phyloP scores from a whole-genome alignment of 2,113 vertebrate genomes.

The Ptyas mucosa region DNA sequence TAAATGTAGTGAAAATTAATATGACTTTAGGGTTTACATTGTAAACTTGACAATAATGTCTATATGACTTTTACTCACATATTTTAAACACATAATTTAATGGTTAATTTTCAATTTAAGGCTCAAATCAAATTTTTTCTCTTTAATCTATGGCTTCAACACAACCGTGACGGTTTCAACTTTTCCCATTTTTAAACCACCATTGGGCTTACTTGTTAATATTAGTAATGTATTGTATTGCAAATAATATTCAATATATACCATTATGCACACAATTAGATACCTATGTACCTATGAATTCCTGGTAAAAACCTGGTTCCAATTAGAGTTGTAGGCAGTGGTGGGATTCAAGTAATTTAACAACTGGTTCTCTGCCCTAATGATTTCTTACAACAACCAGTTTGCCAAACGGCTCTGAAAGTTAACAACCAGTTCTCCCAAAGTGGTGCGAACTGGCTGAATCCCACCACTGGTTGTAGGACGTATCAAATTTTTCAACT shows the following conservation, averaged over 20 bases:
- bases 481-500: no score
- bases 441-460: no score
- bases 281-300: background rate
- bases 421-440: no score
- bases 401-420: no score
- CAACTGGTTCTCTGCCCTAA: no score
- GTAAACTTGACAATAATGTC: background rate
- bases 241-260: background rate
- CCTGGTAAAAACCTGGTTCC: background rate
- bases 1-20: background rate
- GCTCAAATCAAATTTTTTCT: background rate
- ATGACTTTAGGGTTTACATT: background rate
- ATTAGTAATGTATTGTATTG: background rate
- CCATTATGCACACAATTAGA: background rate
- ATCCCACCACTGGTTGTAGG: no score
- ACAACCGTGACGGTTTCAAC: background rate
- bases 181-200: background rate
- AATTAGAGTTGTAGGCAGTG: background rate
- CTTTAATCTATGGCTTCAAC: background rate
- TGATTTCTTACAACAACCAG: no score
- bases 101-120: background rate
- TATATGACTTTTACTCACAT: background rate
- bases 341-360: no score
- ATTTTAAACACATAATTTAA: background rate
- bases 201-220: background rate